Evolutionary conservation across 2,797 vertebrate species (phyloP).

Genomic region (Clamator glandarius): DNA sequence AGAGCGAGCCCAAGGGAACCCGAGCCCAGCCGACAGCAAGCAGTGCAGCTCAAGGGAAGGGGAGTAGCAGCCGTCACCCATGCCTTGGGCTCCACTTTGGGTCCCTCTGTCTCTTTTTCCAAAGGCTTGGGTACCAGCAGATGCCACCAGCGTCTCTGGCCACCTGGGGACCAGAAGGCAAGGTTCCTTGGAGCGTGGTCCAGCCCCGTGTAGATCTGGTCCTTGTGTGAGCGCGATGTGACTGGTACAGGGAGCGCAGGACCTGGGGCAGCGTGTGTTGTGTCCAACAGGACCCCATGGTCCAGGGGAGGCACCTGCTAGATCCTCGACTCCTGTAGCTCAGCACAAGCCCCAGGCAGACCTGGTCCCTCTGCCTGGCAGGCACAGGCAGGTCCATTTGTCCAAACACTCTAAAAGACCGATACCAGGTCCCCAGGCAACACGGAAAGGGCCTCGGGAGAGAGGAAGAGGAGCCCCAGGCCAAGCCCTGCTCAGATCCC

Average conservation of each 20-base stretch:
- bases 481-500: neutral
- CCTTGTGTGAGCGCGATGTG: rapidly evolving
- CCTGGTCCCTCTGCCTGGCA: neutral
- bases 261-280: neutral
- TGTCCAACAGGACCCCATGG: neutral
- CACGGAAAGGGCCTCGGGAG: neutral
- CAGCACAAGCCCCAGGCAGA: neutral
- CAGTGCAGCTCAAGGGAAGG: rapidly evolving
- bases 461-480: neutral
- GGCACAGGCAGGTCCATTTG: neutral
- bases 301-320: too few relatives aligned
- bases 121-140: neutral
- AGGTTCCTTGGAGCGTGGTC: neutral
- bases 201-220: neutral
- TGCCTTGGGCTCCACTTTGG: neutral
- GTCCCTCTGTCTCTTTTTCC: neutral
- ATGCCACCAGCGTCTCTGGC: neutral
- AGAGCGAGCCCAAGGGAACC: neutral
- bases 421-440: neutral
- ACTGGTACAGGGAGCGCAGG: rapidly evolving
- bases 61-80: neutral
- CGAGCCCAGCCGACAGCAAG: neutral
- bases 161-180: neutral
- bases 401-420: neutral
- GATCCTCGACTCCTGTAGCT: neutral